Conservation (phyloP, 2,888 invertebrate genomes). For the Anticlea derivata region DNA sequence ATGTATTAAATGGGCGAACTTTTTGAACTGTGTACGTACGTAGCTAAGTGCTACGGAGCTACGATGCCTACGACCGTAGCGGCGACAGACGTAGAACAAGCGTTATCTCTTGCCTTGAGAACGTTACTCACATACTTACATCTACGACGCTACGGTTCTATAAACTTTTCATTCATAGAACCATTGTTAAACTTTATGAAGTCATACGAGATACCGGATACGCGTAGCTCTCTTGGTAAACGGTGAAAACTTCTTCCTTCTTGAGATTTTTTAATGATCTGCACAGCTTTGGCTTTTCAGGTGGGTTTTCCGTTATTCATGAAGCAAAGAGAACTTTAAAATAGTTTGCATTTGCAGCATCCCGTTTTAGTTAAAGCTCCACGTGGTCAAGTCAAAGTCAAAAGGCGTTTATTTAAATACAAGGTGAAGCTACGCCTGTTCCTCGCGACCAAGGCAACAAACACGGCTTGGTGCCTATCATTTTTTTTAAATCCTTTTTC, state of each 20-base stretch:
- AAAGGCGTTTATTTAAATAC: no score
- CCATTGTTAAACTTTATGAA: not conserved
- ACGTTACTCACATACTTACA: not conserved
- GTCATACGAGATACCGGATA: constrained; percentile 7
- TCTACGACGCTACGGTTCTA: not conserved
- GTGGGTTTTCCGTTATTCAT: not conserved
- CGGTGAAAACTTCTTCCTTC: constrained; percentile 8
- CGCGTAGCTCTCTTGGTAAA: constrained; percentile 10
- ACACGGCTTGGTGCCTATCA: no score
- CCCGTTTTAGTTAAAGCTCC: not conserved
- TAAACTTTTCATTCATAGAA: constrained; percentile 1
- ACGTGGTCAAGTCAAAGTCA: no score
- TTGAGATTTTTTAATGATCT: constrained; percentile 15
- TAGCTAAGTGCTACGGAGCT: constrained; percentile 43
- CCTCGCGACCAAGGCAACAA: no score
- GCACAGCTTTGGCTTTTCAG: not conserved
- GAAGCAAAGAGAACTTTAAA: not conserved
- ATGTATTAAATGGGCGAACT: constrained; percentile 22
- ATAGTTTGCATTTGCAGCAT: not conserved
- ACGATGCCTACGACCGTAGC: constrained; percentile 39
- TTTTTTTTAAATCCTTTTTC: no score
- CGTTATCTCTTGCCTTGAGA: constrained; percentile 2
- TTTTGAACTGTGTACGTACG: constrained; percentile 32
- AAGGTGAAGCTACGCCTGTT: no score
- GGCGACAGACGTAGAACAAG: constrained; percentile 2